Percentiles rank a stretch among this genome's conserved stretches.
These are phyloP conservation scores for Xanthostigma xanthostigma DNA, from an alignment of 2,888 invertebrate genomes.

Conservation along the genomic window DNA sequence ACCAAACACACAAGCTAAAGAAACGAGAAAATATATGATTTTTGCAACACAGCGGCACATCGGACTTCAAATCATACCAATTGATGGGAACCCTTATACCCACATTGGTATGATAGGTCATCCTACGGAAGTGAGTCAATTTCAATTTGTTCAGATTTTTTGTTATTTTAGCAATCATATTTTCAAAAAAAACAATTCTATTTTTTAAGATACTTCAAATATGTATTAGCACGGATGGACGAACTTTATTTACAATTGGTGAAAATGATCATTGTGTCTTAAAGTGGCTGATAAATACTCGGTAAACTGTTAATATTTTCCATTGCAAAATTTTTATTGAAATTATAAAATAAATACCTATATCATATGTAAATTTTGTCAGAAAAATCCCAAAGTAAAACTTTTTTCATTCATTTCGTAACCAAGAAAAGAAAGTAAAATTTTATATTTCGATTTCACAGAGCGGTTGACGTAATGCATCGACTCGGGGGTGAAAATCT, in stretches of 20 bases:
- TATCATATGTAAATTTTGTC: conserved; percentile 16
- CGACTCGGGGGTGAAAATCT: conserved; percentile 39
- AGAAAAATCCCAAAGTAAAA: no score
- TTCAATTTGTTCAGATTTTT: background rate
- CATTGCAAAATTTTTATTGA: no score
- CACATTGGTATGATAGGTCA: conserved; percentile 47
- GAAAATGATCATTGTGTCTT: conserved; percentile 34
- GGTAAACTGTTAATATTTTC: conserved; percentile 23
- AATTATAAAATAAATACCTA: conserved; percentile 9
- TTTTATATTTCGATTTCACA: conserved; percentile 15
- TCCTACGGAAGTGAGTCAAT: conserved; percentile 37
- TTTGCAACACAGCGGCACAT: conserved; percentile 48
- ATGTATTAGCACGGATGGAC: conserved; percentile 29
- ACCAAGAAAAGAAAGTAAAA: conserved; percentile 19
- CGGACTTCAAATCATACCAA: conserved; percentile 51
- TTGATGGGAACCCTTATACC: conserved; percentile 62
- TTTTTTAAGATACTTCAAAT: conserved; percentile 26
- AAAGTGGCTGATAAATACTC: conserved; percentile 39
- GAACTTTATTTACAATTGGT: conserved; percentile 39
- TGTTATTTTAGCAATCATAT: background rate
- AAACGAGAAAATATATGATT: conserved; percentile 33
- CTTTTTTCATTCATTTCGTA: conserved; percentile 19
- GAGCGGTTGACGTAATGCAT: conserved; percentile 35
- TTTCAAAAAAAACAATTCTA: background rate
- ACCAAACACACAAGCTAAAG: conserved; percentile 13